Conservation (phyloP, 2,888 invertebrate species). For the Cheilosia grossa region DNA sequence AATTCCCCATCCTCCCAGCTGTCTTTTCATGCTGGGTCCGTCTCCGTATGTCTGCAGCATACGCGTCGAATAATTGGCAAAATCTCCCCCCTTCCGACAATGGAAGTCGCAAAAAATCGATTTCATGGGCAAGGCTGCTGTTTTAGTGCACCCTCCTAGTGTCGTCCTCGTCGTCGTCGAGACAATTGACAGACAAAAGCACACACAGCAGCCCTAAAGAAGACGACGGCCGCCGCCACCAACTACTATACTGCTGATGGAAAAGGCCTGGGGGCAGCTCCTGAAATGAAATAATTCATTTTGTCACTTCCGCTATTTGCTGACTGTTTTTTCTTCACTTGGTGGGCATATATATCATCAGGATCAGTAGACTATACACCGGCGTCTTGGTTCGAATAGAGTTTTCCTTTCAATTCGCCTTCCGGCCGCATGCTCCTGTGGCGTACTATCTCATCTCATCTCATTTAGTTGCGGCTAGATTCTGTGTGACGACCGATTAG, state of each 20-base stretch:
- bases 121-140: conserved; percentile 35
- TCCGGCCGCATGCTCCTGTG: conserved; percentile 17
- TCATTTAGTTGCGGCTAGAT: conserved; percentile 57
- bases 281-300: conserved; percentile 71
- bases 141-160: conserved; percentile 41
- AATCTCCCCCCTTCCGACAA: conserved; percentile 35
- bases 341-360: neutral
- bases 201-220: conserved; percentile 39
- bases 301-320: conserved; percentile 71
- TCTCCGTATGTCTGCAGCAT: conserved; percentile 56
- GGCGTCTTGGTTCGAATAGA: conserved; percentile 51
- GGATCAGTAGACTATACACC: neutral
- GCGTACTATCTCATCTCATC: conserved; percentile 18
- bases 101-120: conserved; percentile 55
- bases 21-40: conserved; percentile 43
- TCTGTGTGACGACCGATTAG: conserved; percentile 3
- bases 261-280: neutral
- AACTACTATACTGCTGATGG: conserved; percentile 22
- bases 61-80: conserved; percentile 74
- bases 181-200: conserved; percentile 74
- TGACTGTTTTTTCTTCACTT: conserved; percentile 16
- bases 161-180: conserved; percentile 28
- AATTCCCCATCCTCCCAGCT: conserved; percentile 57
- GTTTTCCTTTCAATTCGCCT: conserved; percentile 15
- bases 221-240: neutral